Conservation (phyloP, 1,140 invertebrate species). For the Daktulosphaira vitifoliae region DNA sequence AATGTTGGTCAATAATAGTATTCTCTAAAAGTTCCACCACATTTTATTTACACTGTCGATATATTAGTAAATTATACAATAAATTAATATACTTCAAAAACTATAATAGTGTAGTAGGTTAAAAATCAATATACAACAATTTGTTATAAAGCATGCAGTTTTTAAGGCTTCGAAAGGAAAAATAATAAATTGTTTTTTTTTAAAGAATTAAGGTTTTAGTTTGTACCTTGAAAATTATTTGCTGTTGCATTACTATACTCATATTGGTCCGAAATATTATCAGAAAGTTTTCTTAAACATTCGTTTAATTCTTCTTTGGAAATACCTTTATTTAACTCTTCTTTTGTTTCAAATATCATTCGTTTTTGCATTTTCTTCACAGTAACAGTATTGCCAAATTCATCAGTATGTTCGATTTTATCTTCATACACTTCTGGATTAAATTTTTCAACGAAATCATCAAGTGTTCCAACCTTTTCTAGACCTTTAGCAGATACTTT, state of each 20-base stretch:
- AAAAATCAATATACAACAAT: no score
- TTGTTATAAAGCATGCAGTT: no score
- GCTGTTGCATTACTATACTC: conserved; percentile 12
- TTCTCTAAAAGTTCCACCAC: no score
- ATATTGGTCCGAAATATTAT: neutral
- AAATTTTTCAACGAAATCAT: conserved; percentile 48
- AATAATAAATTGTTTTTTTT: no score
- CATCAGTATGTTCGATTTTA: conserved; percentile 47
- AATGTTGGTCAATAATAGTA: no score
- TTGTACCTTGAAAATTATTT: conserved; percentile 8
- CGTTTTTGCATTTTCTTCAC: conserved; percentile 47
- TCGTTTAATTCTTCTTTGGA: conserved; percentile 38
- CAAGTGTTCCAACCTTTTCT: conserved; percentile 47
- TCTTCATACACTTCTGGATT: conserved; percentile 47
- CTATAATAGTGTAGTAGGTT: no score
- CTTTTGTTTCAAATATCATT: conserved; percentile 44
- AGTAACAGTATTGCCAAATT: conserved; percentile 48
- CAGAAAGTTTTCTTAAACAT: conserved; percentile 37
- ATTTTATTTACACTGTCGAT: no score
- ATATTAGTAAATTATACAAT: no score
- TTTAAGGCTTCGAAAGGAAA: no score
- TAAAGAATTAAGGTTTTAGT: no score
- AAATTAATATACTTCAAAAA: no score
- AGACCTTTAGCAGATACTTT: conserved; percentile 50
- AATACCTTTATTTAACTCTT: conserved; percentile 34